Percentiles rank a stretch among this genome's conserved stretches.
These are phyloP conservation scores for Keiferia lycopersicella DNA, from an alignment of 2,888 invertebrate species.

Conservation along the genomic window DNA sequence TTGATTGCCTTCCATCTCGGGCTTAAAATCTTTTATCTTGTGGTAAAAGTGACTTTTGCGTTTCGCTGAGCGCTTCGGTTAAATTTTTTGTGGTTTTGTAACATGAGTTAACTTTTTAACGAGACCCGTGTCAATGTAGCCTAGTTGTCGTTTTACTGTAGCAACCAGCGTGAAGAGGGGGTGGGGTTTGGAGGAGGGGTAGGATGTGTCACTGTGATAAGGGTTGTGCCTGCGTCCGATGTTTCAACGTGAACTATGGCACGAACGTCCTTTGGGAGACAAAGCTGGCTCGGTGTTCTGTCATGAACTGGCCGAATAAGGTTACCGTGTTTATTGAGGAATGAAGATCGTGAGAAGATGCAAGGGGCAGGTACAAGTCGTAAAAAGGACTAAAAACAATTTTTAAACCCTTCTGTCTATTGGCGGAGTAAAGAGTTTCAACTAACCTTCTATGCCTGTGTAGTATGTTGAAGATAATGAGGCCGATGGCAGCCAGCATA, in stretches of 20 bases:
- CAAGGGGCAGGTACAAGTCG: background rate
- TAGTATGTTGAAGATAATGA: slow-evolving; percentile 96
- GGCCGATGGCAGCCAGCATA: slow-evolving; percentile 89
- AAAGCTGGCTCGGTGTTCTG: background rate
- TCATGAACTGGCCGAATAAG: slow-evolving; percentile 2
- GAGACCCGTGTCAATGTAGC: slow-evolving; percentile 44
- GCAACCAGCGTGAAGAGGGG: slow-evolving; percentile 28
- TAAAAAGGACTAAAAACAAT: background rate
- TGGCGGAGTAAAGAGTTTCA: background rate
- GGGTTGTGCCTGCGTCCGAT: slow-evolving; percentile 21
- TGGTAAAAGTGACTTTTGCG: slow-evolving; percentile 11
- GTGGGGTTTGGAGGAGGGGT: background rate
- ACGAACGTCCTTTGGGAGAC: background rate
- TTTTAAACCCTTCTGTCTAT: background rate
- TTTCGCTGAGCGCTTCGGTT: slow-evolving; percentile 15
- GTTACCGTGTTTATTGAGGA: background rate
- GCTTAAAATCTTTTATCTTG: slow-evolving; percentile 19
- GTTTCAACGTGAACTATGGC: slow-evolving; percentile 18
- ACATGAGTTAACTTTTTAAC: slow-evolving; percentile 34
- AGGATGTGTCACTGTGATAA: slow-evolving; percentile 20
- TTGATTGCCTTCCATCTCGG: slow-evolving; percentile 10
- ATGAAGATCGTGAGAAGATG: background rate
- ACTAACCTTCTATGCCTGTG: slow-evolving; percentile 94
- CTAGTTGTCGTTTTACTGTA: slow-evolving; percentile 30
- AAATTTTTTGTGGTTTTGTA: slow-evolving; percentile 15